Base-by-base conservation (phyloP, 64 coral and sea anemone genomes). In the Porites australiensis region DNA sequence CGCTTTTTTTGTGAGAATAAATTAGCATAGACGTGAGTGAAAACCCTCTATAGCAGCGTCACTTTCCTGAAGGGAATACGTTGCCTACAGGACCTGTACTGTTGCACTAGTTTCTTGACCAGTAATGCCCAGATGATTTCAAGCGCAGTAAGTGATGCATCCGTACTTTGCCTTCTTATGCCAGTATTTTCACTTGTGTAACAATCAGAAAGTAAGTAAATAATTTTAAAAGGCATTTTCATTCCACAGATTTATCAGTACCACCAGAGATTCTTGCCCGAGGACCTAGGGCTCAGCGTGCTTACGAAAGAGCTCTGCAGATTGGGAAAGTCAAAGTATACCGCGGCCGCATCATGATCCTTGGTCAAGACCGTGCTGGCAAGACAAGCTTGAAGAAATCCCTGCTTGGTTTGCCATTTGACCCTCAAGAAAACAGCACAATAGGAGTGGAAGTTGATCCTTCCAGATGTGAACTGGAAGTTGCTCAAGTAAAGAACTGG, bases 351-450 rank as follows among this genome's bases (percentile, higher is more conserved):
- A 78, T 89, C 43, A 89, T 89, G 87, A 23, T 89, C 15, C 27
- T 89, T 78, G 87, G 87, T 2, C 87, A 89, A 49, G 87, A 78
- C 58, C 64, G 87, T 20, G 87, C 87, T 11, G 87, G 87, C 8
- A 89, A 89, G 52, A 89, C 87, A 48, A 89, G 87, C 62, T 74
- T 89, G 13, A 89, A 89, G 44, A 89, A 89, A 61, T 89, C 87
- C 47, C 87, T 89, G n/a, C 87, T 89, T 67, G 87, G 87, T 5
- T 20, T 89, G 13, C 72, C 74, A 3, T 89, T 89, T 76, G 44
- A 89, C 16, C 87, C 87, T 78, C 16, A 68, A 9, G 87, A 89
- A 79, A 52, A 61, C 37, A 89, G 87, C 27, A 89, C 87, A 2
- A 54, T 63, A n/a, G 87, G 87, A 19, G 75, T 89, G n/a, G 72